Conservation (phyloP, 53 echinoderm and acorn worm genomes). For the Paracentrotus lividus region DNA sequence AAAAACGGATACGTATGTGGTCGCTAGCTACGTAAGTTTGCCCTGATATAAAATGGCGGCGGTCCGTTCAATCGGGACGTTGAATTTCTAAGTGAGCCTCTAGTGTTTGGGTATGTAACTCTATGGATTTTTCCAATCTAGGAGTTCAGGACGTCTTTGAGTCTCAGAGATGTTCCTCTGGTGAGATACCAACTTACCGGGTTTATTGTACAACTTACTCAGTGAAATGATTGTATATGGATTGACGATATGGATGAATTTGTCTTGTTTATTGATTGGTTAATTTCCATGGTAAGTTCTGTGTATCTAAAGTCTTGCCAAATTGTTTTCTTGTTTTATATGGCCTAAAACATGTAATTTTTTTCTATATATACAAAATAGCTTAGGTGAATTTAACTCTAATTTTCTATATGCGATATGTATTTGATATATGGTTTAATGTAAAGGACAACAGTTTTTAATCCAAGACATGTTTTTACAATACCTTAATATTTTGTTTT, state of each 20-base stretch:
- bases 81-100: too few relatives aligned
- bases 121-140: too few relatives aligned
- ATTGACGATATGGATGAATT: neutral
- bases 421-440: neutral
- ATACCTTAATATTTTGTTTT: neutral
- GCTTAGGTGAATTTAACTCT: neutral
- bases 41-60: too few relatives aligned
- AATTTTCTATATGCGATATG: neutral
- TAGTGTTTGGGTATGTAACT: too few relatives aligned
- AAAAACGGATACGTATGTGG: too few relatives aligned
- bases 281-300: slow-evolving; percentile 6
- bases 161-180: too few relatives aligned
- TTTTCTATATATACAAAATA: neutral
- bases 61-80: too few relatives aligned
- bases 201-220: too few relatives aligned
- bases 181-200: too few relatives aligned
- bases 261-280: neutral
- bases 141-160: too few relatives aligned
- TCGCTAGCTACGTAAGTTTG: too few relatives aligned
- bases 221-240: neutral
- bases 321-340: neutral
- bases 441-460: neutral
- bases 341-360: neutral
- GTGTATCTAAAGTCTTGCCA: slow-evolving; percentile 22
- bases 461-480: neutral